phyloP scores from a whole-genome alignment of 2,797 vertebrate species.

The Eidolon dupreanum region DNA sequence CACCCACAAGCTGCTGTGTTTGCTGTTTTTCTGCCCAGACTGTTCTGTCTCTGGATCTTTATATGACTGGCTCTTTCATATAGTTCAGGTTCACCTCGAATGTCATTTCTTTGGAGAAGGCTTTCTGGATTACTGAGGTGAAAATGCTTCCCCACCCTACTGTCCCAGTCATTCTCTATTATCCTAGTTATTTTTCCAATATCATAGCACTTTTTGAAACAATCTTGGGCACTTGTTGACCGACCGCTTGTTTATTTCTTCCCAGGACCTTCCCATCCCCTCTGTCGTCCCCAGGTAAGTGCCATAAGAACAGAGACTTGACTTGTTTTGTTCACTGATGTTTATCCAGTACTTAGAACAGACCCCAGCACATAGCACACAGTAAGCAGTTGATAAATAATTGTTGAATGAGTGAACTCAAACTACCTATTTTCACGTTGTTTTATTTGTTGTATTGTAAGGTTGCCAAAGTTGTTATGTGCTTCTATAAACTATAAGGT shows the following conservation, averaged over 20 bases:
- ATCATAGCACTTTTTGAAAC: background rate
- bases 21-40: background rate
- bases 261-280: too few relatives aligned
- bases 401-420: background rate
- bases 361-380: too few relatives aligned
- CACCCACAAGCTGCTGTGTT: accelerated
- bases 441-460: background rate
- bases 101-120: background rate
- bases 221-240: background rate
- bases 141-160: background rate
- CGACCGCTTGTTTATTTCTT: background rate
- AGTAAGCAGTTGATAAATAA: background rate
- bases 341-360: background rate
- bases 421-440: background rate
- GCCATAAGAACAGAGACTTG: background rate
- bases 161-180: background rate
- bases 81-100: background rate
- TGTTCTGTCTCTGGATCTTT: background rate
- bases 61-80: background rate
- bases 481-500: background rate
- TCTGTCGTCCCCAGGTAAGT: accelerated
- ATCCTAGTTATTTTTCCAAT: background rate
- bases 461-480: background rate
- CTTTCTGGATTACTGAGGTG: background rate
- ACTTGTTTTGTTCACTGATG: background rate